Percentiles rank a stretch among this genome's conserved stretches.
Evolutionary conservation across 2,113 vertebrate genomes (phyloP).

Genomic region (Notothenia rossii): DNA sequence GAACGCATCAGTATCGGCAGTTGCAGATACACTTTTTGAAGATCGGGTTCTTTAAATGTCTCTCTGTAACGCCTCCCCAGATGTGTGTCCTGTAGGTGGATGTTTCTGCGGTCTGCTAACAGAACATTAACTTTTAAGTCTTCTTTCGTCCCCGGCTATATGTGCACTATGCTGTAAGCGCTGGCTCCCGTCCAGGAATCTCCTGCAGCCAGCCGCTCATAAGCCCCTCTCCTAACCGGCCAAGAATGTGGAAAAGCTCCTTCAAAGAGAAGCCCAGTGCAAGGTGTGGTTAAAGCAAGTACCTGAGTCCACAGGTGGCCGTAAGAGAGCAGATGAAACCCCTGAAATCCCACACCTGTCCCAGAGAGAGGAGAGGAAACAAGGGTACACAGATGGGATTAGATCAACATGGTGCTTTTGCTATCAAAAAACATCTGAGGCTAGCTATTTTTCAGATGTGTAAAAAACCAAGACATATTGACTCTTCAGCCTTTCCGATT

Average conservation of each 20-base stretch:
- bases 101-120: conserved; percentile 69
- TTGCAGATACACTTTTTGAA: conserved; percentile 27
- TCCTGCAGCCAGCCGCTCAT: conserved; percentile 71
- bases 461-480: conserved; percentile 32
- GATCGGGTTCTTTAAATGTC: conserved; percentile 15
- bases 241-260: conserved; percentile 80
- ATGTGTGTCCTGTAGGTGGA: conserved; percentile 60
- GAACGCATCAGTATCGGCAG: conserved; percentile 16
- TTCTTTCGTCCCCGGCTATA: conserved; percentile 69
- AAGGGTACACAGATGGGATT: conserved; percentile 28
- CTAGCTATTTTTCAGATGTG: background rate
- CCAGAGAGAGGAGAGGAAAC: conserved; percentile 27
- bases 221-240: conserved; percentile 70
- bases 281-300: conserved; percentile 76
- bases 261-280: conserved; percentile 66
- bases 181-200: conserved; percentile 79
- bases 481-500: conserved; percentile 28
- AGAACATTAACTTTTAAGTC: conserved; percentile 81
- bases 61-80: conserved; percentile 66
- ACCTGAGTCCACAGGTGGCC: conserved; percentile 78
- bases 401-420: conserved; percentile 28
- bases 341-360: conserved; percentile 75
- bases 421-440: conserved; percentile 3
- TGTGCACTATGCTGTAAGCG: conserved; percentile 62
- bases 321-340: conserved; percentile 54